Base-by-base conservation (phyloP, 2,113 vertebrate species). In the Leucopsar rothschildi region DNA sequence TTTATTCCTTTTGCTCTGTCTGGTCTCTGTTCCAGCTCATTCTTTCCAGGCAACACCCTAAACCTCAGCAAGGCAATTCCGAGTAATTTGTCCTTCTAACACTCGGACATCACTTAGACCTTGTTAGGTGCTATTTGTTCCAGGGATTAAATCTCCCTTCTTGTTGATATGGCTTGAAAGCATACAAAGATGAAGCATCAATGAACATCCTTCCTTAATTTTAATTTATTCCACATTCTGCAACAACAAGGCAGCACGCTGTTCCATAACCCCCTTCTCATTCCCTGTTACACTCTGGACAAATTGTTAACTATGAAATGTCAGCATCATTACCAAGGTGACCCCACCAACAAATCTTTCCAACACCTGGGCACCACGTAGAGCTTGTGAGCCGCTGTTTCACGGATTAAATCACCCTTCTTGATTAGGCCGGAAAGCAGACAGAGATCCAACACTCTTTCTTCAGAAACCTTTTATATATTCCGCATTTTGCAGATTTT, bases 381-480 rank as follows among this genome's bases (percentile, higher is more conserved):
- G 28, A 37, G 15, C 52, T 29, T 7, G 27, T 5, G 52, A 64
- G 50, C 35, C 10, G 57, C 66, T 15, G 40, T 31, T 49, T 35
- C 35, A 12, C 14, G 7, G 22, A 22, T 27, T 9, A 56, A 50
- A 50, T 3, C 76, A 10, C 35, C 25, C 21, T 50, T 40, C 25
- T 6, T 3, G 42, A 29, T 4, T 1, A 40, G 25, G 13, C 42
- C 7, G 31, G 31, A 31, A 40, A 31, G 6, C 7, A 18, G 2
- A 35, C 56, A 21, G 19, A 31, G 16, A 21, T 8, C 40, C 12
- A 18, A 56, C 24, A 5, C 5, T 3, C 3, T 56, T 80, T 15
- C 14, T 9, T 4, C 11, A 27, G 57, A 12, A 21, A 28, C 1
- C 3, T 19, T 39, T 49, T 1, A 11, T 25, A 10, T 9, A 6